These are phyloP conservation scores for Thymelicus sylvestris DNA, from an alignment of 2,888 invertebrate species.

Conservation along the genomic window DNA sequence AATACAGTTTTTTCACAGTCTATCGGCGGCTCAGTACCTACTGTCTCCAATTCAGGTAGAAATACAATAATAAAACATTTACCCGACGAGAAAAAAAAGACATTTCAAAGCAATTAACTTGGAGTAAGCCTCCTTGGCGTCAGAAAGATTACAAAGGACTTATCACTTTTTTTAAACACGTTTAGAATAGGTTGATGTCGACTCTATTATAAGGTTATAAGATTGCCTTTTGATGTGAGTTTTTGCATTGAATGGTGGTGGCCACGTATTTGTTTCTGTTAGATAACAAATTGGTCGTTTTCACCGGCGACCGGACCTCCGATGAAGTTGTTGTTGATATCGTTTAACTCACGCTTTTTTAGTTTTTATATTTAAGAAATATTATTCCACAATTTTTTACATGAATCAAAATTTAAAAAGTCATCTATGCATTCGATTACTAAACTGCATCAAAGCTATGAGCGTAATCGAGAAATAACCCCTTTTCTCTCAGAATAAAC, in stretches of 20 bases:
- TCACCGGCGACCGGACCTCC: conserved; percentile 47
- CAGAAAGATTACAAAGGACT: conserved; percentile 81
- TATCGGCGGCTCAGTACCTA: conserved; percentile 59
- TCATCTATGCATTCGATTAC: too few species aligned
- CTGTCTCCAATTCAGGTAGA: conserved; percentile 81
- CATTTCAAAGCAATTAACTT: conserved; percentile 79
- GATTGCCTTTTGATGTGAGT: conserved; percentile 46
- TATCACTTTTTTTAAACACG: conserved; percentile 71
- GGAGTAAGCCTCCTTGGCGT: conserved; percentile 77
- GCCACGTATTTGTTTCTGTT: conserved; percentile 75
- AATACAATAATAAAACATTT: conserved; percentile 77
- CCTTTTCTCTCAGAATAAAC: too few species aligned
- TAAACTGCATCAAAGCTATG: too few species aligned
- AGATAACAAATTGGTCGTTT: conserved; percentile 76
- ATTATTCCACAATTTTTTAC: too few species aligned
- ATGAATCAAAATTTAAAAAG: too few species aligned
- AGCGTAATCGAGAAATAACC: too few species aligned
- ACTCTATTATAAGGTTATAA: conserved; percentile 41
- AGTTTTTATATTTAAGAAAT: neutral
- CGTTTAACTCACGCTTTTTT: conserved; percentile 38
- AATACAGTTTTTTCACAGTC: conserved; percentile 36
- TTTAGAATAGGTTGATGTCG: conserved; percentile 47
- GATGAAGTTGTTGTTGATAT: conserved; percentile 60
- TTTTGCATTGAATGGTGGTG: conserved; percentile 57
- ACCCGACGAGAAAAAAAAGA: conserved; percentile 63